A percentile compares a stretch with the other conserved stretches of the same genome.
These are phyloP conservation scores for Acropora tenuis DNA, from an alignment of 64 coral and sea anemone genomes.

Conservation along the genomic window DNA sequence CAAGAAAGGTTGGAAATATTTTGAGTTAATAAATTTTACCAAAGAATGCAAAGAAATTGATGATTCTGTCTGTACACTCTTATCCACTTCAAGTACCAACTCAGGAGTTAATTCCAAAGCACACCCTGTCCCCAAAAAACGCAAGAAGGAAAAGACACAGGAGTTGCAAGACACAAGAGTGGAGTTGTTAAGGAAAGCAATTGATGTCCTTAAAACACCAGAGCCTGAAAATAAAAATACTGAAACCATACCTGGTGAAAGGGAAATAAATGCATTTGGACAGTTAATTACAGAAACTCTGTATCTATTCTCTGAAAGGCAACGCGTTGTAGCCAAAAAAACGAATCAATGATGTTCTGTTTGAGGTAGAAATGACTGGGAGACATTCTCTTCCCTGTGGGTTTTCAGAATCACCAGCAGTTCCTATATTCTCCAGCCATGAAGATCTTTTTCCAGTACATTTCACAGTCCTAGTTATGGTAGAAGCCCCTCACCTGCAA, in stretches of 20 bases:
- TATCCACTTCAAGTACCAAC: constrained; percentile 17
- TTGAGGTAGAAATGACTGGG: constrained; percentile 44
- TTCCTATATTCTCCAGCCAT: background rate
- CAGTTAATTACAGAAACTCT: constrained; percentile 50
- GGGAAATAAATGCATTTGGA: constrained; percentile 50
- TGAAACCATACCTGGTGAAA: constrained; percentile 8
- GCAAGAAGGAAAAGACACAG: constrained; percentile 40
- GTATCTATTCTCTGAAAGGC: constrained; percentile 18
- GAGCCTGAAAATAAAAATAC: constrained; percentile 22
- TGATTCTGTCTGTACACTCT: constrained; percentile 9
- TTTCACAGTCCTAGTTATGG: background rate
- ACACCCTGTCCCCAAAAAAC: constrained; percentile 33
- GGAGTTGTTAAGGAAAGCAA: constrained; percentile 46
- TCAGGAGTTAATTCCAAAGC: no score
- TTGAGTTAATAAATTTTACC: background rate
- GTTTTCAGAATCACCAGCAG: background rate
- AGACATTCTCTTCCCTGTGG: background rate
- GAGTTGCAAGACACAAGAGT: constrained; percentile 45
- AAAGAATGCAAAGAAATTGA: constrained; percentile 50
- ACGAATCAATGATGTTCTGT: constrained; percentile 59
- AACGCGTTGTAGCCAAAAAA: no score
- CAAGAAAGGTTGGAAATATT: constrained; percentile 42
- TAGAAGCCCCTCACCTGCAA: background rate
- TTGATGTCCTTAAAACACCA: background rate
- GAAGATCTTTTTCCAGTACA: background rate